Evolutionary conservation across 2,888 invertebrate genomes (phyloP).

Genomic region (Prostheceraeus crozeri): DNA sequence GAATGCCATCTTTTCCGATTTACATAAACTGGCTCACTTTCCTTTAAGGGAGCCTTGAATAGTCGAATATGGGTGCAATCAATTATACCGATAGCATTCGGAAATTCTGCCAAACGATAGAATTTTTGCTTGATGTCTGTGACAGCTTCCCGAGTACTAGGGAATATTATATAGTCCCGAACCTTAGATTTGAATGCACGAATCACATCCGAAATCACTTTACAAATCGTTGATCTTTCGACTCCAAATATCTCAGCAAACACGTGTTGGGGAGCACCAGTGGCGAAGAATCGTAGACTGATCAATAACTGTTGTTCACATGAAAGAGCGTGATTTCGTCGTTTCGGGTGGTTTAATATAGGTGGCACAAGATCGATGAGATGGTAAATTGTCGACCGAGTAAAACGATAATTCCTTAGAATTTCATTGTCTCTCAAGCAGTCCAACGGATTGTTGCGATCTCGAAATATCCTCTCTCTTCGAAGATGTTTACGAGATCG

Average conservation of each 20-base stretch:
- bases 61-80: conserved; percentile 16
- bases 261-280: no score
- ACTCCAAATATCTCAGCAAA: no score
- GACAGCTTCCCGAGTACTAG: neutral
- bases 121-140: neutral
- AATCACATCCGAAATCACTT: neutral
- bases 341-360: conserved; percentile 5
- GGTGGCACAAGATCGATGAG: conserved; percentile 13
- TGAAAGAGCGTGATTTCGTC: neutral
- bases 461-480: conserved; percentile 1
- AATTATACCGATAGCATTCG: neutral
- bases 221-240: no score
- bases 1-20: conserved; percentile 16
- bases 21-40: conserved; percentile 2
- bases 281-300: no score
- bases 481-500: neutral
- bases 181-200: conserved; percentile 5
- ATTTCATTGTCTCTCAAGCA: neutral
- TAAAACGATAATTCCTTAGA: neutral
- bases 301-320: conserved; percentile 11
- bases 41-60: conserved; percentile 19
- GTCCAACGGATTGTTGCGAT: conserved; percentile 1
- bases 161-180: neutral
- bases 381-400: neutral
- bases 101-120: neutral